These are phyloP conservation scores for Acrossocheilus wenchowensis DNA, from an alignment of 2,797 vertebrate species.

Conservation along the genomic window DNA sequence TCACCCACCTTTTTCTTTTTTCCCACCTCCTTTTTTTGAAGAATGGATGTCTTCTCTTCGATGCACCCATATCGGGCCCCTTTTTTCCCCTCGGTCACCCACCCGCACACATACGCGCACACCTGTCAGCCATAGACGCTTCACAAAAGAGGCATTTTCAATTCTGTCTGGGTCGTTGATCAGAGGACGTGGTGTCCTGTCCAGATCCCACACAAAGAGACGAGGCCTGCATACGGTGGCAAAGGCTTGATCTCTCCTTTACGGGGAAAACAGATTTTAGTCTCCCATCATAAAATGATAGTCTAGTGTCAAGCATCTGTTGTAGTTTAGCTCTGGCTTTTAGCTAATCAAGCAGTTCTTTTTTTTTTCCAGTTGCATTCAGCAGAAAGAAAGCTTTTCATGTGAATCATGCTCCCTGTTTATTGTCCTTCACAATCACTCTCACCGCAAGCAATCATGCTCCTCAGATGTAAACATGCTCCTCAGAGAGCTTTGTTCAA, in stretches of 20 bases:
- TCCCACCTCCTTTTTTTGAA: slow-evolving; percentile 35
- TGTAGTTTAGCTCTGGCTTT: slow-evolving; percentile 26
- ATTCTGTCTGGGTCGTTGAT: slow-evolving; percentile 61
- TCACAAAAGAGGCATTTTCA: slow-evolving; percentile 63
- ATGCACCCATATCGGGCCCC: slow-evolving; percentile 21
- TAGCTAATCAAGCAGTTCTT: slow-evolving; percentile 14
- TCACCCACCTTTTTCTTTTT: slow-evolving; percentile 48
- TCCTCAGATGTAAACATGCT: slow-evolving; percentile 29
- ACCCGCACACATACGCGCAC: slow-evolving; percentile 47
- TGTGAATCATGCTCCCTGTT: slow-evolving; percentile 28
- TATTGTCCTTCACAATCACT: slow-evolving; percentile 30
- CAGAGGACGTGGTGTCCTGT: slow-evolving; percentile 58
- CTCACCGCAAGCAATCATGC: slow-evolving; percentile 2
- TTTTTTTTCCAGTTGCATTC: not conserved
- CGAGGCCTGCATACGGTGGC: slow-evolving; percentile 28
- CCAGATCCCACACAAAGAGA: slow-evolving; percentile 50
- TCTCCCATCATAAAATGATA: slow-evolving; percentile 42
- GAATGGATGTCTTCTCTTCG: slow-evolving; percentile 51
- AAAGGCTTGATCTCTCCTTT: slow-evolving; percentile 46
- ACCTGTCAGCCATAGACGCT: slow-evolving; percentile 57
- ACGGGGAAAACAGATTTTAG: slow-evolving; percentile 52
- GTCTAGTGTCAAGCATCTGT: slow-evolving; percentile 47
- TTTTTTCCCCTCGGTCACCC: slow-evolving; percentile 2
- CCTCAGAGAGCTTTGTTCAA: slow-evolving; percentile 24
- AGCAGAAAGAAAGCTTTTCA: slow-evolving; percentile 34